Evolutionary conservation across 2,888 invertebrate species (phyloP).

Genomic region (Sialis fuliginosa): DNA sequence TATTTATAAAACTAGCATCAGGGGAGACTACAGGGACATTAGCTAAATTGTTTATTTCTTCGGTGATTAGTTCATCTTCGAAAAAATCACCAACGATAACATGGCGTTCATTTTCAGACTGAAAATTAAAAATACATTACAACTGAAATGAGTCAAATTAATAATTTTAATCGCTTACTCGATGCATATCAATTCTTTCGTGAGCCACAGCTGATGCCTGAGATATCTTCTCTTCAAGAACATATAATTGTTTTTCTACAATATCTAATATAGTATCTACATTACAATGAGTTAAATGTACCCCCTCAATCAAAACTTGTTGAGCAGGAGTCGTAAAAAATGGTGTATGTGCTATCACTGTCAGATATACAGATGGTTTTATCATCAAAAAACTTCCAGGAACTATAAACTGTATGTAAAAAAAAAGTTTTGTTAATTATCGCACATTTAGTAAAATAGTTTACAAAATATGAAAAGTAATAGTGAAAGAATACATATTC

Average conservation of each 20-base stretch:
- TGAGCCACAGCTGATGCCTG: constrained; percentile 33
- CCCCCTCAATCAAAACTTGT: constrained; percentile 55
- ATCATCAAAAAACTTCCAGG: constrained; percentile 44
- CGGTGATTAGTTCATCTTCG: constrained; percentile 27
- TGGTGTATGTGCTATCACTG: constrained; percentile 60
- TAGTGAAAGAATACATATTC: no score
- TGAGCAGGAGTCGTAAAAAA: constrained; percentile 51
- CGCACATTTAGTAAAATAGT: no score
- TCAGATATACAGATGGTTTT: constrained; percentile 50
- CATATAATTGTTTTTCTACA: constrained; percentile 36
- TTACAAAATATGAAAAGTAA: no score
- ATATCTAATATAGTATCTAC: constrained; percentile 34
- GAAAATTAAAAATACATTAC: constrained; percentile 12
- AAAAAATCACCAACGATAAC: constrained; percentile 31
- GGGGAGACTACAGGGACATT: constrained; percentile 41
- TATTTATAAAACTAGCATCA: constrained; percentile 55
- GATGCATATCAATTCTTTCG: constrained; percentile 32
- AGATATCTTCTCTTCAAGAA: constrained; percentile 40
- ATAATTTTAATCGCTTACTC: constrained; percentile 14
- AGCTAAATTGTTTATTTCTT: constrained; percentile 23
- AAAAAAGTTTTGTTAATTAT: constrained; percentile 1
- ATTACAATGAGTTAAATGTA: constrained; percentile 39
- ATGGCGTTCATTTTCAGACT: constrained; percentile 30
- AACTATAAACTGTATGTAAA: constrained; percentile 38
- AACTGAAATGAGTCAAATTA: background rate